Percentiles rank a stretch among this genome's conserved stretches.
Evolutionary conservation across 2,113 vertebrate genomes (phyloP).

Genomic region (Siphamia tubifer): DNA sequence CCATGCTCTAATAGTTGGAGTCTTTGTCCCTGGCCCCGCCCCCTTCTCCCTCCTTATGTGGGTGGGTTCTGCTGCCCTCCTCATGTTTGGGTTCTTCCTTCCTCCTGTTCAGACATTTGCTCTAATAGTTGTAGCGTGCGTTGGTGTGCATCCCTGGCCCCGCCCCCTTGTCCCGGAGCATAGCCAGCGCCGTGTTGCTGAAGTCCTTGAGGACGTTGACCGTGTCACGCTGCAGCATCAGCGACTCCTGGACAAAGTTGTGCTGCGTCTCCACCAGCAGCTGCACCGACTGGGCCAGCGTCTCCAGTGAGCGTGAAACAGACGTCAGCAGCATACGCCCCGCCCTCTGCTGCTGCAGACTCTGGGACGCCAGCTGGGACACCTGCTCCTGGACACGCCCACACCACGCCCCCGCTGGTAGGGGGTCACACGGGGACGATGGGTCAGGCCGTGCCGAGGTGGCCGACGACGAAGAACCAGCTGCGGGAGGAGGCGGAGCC

Average conservation of each 20-base stretch:
- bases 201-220: conserved; percentile 78
- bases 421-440: neutral
- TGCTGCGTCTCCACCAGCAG: conserved; percentile 79
- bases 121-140: neutral
- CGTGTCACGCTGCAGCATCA: conserved; percentile 76
- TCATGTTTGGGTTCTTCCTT: too few species aligned
- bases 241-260: conserved; percentile 76
- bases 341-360: conserved; percentile 78
- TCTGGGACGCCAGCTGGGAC: conserved; percentile 65
- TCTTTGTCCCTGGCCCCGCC: too few species aligned
- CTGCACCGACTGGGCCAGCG: conserved; percentile 74
- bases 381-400: conserved; percentile 32
- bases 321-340: conserved; percentile 71
- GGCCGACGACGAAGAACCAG: neutral
- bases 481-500: neutral
- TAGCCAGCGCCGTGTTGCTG: conserved; percentile 67
- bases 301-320: conserved; percentile 76
- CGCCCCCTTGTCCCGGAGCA: conserved; percentile 76
- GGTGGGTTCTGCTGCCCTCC: too few species aligned
- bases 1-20: too few species aligned
- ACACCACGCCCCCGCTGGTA: conserved; percentile 21
- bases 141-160: conserved; percentile 54
- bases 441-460: neutral
- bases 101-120: too few species aligned
- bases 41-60: too few species aligned